Evolutionary conservation across 1,140 invertebrate genomes (phyloP).

Genomic region (Drosophila cardini): DNA sequence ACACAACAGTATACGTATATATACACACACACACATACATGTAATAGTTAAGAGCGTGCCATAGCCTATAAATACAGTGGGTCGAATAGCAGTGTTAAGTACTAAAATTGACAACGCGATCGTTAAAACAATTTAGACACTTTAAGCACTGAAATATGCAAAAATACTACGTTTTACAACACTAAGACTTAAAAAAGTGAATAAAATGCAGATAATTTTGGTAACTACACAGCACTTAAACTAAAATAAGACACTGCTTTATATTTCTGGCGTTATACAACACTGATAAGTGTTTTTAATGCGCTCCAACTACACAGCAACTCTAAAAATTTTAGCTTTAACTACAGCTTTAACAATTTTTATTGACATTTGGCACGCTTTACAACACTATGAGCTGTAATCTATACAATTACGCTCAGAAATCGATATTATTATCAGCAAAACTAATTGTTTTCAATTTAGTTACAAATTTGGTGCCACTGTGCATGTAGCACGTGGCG

Average conservation of each 20-base stretch:
- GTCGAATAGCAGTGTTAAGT: not conserved
- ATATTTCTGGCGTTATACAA: not conserved
- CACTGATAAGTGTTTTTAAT: not conserved
- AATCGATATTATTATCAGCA: no score
- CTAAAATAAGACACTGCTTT: not conserved
- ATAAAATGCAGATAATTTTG: no score
- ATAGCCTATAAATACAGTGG: conserved; percentile 40
- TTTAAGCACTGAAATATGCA: no score
- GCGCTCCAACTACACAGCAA: no score
- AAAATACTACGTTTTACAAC: no score
- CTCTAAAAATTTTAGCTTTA: no score
- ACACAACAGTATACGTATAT: not conserved
- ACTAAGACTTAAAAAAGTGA: no score
- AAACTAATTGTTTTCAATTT: no score
- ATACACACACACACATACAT: conserved; percentile 9
- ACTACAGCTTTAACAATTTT: no score
- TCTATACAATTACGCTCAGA: no score
- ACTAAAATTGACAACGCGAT: not conserved
- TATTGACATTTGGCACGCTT: no score
- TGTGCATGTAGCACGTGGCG: conserved; percentile 57
- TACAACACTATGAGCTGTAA: no score
- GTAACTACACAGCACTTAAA: not conserved
- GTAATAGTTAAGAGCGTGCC: conserved; percentile 20
- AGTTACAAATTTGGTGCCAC: conserved; percentile 21
- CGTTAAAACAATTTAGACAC: not conserved